Percentiles rank a stretch among this genome's conserved stretches.
Evolutionary conservation across 2,888 invertebrate species (phyloP).

Genomic region (Leptopterna dolabrata): DNA sequence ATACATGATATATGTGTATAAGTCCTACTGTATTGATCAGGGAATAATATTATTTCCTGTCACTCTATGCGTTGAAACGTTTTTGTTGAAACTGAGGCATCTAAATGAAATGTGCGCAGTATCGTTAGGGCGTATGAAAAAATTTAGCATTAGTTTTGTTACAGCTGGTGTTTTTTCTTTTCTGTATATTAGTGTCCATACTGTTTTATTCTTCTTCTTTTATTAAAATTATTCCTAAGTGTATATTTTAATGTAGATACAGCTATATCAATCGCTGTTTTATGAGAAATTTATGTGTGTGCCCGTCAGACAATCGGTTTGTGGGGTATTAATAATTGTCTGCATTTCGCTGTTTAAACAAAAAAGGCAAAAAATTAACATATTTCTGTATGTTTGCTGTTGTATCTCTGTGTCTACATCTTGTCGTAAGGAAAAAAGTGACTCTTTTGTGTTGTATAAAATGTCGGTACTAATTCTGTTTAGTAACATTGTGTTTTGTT

Average conservation of each 20-base stretch:
- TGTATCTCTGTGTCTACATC: slow-evolving; percentile 38
- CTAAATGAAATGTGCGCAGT: neutral
- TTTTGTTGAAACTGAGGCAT: neutral
- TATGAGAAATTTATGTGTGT: neutral
- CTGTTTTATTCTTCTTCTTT: neutral
- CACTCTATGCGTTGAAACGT: neutral
- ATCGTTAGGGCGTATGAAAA: neutral
- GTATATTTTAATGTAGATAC: slow-evolving; percentile 37
- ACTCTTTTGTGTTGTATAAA: neutral
- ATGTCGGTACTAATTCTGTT: neutral
- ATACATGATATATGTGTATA: neutral
- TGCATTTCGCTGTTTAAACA: slow-evolving; percentile 24
- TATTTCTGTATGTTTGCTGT: slow-evolving; percentile 17
- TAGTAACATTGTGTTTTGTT: slow-evolving; percentile 1
- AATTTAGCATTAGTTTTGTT: slow-evolving; percentile 31
- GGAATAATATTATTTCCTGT: neutral
- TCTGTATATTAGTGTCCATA: slow-evolving; percentile 37
- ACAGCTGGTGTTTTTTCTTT: slow-evolving; percentile 28
- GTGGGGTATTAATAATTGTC: slow-evolving; percentile 12
- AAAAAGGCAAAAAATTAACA: slow-evolving; percentile 15
- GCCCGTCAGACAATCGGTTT: neutral
- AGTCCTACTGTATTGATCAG: neutral
- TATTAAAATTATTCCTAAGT: slow-evolving; percentile 22
- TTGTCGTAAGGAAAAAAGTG: neutral
- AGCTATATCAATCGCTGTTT: slow-evolving; percentile 8